These are phyloP conservation scores for Lepetodrilus schrolli DNA, from an alignment of 2,888 invertebrate genomes.

Conservation along the genomic window DNA sequence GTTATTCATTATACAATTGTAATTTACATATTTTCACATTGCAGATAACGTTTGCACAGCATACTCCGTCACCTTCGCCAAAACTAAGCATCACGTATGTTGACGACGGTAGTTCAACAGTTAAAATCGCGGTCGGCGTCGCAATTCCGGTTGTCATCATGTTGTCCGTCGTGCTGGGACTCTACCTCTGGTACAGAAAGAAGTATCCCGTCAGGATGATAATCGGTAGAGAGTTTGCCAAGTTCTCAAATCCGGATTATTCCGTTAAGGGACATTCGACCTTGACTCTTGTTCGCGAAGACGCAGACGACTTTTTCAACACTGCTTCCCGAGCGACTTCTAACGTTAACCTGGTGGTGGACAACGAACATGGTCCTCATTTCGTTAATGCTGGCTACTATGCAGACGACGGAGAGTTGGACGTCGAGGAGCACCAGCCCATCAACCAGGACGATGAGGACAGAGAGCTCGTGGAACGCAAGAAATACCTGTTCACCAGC, in stretches of 20 bases:
- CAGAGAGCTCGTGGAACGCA: conserved; percentile 34
- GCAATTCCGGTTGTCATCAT: conserved; percentile 45
- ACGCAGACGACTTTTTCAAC: conserved; percentile 39
- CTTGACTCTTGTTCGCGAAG: conserved; percentile 47
- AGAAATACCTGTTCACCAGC: conserved; percentile 40
- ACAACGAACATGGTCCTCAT: conserved; percentile 15
- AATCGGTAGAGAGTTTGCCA: conserved; percentile 59
- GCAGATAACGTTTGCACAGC: background rate
- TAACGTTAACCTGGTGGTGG: background rate
- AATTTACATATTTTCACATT: background rate
- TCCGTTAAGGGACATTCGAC: conserved; percentile 43
- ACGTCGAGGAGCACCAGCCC: conserved; percentile 31
- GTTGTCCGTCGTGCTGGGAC: conserved; percentile 32
- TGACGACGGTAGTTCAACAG: conserved; percentile 27
- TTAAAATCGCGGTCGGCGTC: conserved; percentile 55
- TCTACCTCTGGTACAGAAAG: conserved; percentile 61
- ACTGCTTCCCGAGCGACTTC: background rate
- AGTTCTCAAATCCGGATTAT: conserved; percentile 62
- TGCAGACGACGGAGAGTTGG: conserved; percentile 18
- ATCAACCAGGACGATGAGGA: conserved; percentile 40
- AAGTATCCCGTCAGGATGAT: conserved; percentile 68
- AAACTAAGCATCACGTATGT: background rate
- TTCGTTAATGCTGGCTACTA: conserved; percentile 24
- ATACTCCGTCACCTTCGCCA: background rate
- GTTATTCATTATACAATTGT: too few species aligned